A percentile compares a stretch with the other conserved stretches of the same genome.
Evolutionary conservation across 2,888 invertebrate species (phyloP).

Genomic region (Bembecia ichneumoniformis): DNA sequence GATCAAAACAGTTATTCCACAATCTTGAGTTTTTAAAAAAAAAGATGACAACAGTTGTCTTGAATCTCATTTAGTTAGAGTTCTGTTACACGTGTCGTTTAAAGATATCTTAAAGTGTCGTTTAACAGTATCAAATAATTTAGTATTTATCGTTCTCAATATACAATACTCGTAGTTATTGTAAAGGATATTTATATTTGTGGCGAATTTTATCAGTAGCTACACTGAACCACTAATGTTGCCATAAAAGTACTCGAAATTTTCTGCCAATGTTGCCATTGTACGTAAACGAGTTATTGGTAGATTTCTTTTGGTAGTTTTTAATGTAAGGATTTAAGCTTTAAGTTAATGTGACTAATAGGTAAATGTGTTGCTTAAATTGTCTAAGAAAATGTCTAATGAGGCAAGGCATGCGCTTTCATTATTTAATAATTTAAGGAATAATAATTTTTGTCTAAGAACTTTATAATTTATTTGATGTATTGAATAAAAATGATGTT

Average conservation of each 20-base stretch:
- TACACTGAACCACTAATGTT: slow-evolving; percentile 10
- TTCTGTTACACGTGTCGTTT: too few species aligned
- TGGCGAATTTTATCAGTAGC: not conserved
- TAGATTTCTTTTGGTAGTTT: slow-evolving; percentile 24
- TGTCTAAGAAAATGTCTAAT: slow-evolving; percentile 18
- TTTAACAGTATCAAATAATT: too few species aligned
- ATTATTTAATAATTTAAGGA: slow-evolving; percentile 17
- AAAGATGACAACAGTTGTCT: too few species aligned
- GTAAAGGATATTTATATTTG: too few species aligned
- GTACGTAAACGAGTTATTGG: slow-evolving; percentile 17
- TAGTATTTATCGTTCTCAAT: too few species aligned
- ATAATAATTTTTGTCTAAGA: slow-evolving; percentile 39
- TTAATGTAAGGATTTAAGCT: slow-evolving; percentile 21
- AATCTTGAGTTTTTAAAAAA: too few species aligned
- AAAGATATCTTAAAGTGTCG: too few species aligned
- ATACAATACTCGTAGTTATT: too few species aligned
- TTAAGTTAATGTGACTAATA: slow-evolving; percentile 29
- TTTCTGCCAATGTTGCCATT: slow-evolving; percentile 7
- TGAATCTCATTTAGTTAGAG: too few species aligned
- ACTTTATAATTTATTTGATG: slow-evolving; percentile 59
- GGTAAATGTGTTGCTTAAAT: slow-evolving; percentile 36
- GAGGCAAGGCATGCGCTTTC: slow-evolving; percentile 51
- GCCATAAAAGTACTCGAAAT: slow-evolving; percentile 13
- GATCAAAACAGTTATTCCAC: too few species aligned
- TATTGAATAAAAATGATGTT: slow-evolving; percentile 57